These are phyloP conservation scores for Cheilosia variabilis DNA, from an alignment of 2,888 invertebrate species.

Conservation along the genomic window DNA sequence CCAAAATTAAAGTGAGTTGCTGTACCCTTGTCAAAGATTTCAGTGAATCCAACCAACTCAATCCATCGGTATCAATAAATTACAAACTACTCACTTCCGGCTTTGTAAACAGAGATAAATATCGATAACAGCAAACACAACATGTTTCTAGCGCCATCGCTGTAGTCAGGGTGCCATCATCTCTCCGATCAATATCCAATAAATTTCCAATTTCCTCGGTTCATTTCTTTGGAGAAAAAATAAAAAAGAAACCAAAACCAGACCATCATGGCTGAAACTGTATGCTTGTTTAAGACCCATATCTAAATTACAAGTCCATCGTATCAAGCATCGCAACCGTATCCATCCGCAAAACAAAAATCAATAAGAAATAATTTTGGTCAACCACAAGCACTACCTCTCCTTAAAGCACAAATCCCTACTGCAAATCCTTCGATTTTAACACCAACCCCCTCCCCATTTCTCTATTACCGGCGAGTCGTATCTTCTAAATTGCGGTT, in stretches of 20 bases:
- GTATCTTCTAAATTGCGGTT: constrained; percentile 36
- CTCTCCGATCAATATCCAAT: constrained; percentile 41
- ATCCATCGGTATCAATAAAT: constrained; percentile 17
- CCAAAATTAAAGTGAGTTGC: no score
- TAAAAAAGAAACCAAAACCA: neutral
- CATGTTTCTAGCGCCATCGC: constrained; percentile 5
- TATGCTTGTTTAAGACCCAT: neutral
- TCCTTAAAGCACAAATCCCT: constrained; percentile 26
- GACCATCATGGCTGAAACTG: neutral
- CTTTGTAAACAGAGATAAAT: constrained; percentile 16
- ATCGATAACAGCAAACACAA: constrained; percentile 13
- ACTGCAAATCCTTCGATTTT: constrained; percentile 42
- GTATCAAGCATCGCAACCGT: constrained; percentile 18
- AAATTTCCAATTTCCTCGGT: constrained; percentile 36
- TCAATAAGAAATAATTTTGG: constrained; percentile 54
- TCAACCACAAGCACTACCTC: constrained; percentile 42
- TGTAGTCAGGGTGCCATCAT: neutral
- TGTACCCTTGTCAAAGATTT: neutral
- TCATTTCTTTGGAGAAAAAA: neutral
- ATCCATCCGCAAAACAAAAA: constrained; percentile 34
- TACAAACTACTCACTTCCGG: constrained; percentile 22
- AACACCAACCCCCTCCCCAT: constrained; percentile 14
- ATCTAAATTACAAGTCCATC: constrained; percentile 2
- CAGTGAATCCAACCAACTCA: neutral
- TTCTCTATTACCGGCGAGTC: constrained; percentile 14